Evolutionary conservation across 2,888 invertebrate species (phyloP).

Genomic region (Pammene aurita): DNA sequence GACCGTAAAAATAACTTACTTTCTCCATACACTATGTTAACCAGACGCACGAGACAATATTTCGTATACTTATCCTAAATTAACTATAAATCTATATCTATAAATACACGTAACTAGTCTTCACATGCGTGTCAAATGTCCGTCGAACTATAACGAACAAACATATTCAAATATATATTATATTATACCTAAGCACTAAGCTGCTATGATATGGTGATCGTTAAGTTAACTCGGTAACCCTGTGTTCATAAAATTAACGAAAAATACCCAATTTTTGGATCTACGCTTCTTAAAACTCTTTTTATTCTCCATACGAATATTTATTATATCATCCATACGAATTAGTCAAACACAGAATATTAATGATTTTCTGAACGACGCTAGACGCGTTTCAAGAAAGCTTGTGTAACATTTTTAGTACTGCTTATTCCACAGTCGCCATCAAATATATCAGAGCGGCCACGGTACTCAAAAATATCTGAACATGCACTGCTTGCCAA

Average conservation of each 20-base stretch:
- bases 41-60: constrained; percentile 3
- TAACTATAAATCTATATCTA: constrained; percentile 28
- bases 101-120: constrained; percentile 38
- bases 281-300: too few relatives aligned
- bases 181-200: constrained; percentile 2
- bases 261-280: too few relatives aligned
- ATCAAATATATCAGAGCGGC: too few relatives aligned
- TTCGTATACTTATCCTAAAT: constrained; percentile 31
- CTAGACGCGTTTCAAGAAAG: too few relatives aligned
- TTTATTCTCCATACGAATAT: too few relatives aligned
- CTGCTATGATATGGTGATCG: neutral
- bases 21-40: neutral
- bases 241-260: neutral
- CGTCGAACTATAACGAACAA: constrained; percentile 24
- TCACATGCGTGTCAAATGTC: constrained; percentile 36
- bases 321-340: too few relatives aligned
- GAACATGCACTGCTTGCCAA: too few relatives aligned
- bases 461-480: too few relatives aligned
- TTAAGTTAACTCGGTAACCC: neutral
- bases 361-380: too few relatives aligned
- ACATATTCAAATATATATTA: constrained; percentile 11
- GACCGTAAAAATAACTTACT: neutral
- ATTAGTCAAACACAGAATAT: too few relatives aligned
- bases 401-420: too few relatives aligned
- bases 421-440: too few relatives aligned